Percentiles rank a stretch among this genome's conserved stretches.
Evolutionary conservation across 2,113 vertebrate species (phyloP).

Genomic region (Podarcis muralis): DNA sequence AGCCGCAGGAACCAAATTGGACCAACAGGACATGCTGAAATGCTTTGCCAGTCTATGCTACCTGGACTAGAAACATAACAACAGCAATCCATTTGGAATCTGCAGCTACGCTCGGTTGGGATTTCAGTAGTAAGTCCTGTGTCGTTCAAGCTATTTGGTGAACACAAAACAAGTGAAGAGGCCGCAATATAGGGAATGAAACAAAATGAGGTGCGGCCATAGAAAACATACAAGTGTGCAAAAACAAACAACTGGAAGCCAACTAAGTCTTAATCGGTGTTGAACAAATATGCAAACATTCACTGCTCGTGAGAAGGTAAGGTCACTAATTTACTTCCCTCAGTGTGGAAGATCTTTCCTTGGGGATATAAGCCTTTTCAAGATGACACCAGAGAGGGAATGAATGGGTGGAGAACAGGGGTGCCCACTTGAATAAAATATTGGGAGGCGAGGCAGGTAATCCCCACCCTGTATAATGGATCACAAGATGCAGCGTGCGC

Average conservation of each 20-base stretch:
- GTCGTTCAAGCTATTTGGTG: background rate
- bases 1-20: background rate
- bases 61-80: background rate
- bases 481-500: no score
- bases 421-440: no score
- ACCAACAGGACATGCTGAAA: background rate
- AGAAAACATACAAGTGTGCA: background rate
- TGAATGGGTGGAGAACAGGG: background rate
- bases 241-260: background rate
- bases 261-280: background rate
- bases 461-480: no score
- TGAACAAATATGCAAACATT: background rate
- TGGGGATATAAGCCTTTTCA: background rate
- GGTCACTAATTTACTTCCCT: background rate
- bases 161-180: background rate
- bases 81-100: background rate
- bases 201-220: background rate
- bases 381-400: background rate
- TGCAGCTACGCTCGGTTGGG: background rate
- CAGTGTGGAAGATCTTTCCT: background rate
- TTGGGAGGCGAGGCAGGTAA: rapidly evolving
- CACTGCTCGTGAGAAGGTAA: background rate
- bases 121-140: background rate
- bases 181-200: background rate
- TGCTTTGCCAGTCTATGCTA: background rate